Percentiles rank a stretch among this genome's conserved stretches.
Evolutionary conservation across 2,888 invertebrate species (phyloP).

Genomic region (Lycocerus yunnanus): DNA sequence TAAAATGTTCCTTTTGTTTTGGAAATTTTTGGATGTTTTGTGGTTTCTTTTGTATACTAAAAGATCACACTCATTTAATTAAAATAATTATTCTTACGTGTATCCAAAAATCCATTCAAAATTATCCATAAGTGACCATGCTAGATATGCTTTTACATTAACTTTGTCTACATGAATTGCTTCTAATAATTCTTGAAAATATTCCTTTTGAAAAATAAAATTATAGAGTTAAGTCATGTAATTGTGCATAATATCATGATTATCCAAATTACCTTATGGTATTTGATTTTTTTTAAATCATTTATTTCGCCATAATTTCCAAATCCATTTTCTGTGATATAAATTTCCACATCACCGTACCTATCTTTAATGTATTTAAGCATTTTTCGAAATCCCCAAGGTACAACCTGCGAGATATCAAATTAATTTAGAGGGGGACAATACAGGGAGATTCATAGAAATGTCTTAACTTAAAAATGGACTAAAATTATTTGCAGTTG

Average conservation of each 20-base stretch:
- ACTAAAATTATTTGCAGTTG: no score
- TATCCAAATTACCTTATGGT: slow-evolving; percentile 32
- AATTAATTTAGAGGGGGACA: not conserved
- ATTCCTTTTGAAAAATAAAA: not conserved
- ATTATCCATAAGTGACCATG: slow-evolving; percentile 5
- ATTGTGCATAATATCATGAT: not conserved
- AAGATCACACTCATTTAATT: no score
- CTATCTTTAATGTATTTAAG: slow-evolving; percentile 55
- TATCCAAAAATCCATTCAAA: slow-evolving; percentile 7
- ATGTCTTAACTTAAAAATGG: no score
- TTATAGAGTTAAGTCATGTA: not conserved
- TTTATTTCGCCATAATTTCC: slow-evolving; percentile 56
- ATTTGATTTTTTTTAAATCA: slow-evolving; percentile 57
- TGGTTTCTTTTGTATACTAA: no score
- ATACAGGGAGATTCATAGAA: no score
- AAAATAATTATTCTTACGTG: not conserved
- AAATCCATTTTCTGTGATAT: slow-evolving; percentile 64
- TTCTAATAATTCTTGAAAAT: slow-evolving; percentile 1
- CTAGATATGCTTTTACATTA: not conserved
- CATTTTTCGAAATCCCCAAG: slow-evolving; percentile 63
- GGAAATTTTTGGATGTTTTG: no score
- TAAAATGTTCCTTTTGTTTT: no score
- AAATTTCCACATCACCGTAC: slow-evolving; percentile 59
- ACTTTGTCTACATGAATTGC: not conserved
- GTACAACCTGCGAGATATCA: slow-evolving; percentile 53